Evolutionary conservation across 2,888 invertebrate genomes (phyloP), one percentile per base, ranked within the genome.

Genomic region (Strigamia transsilvanica): DNA sequence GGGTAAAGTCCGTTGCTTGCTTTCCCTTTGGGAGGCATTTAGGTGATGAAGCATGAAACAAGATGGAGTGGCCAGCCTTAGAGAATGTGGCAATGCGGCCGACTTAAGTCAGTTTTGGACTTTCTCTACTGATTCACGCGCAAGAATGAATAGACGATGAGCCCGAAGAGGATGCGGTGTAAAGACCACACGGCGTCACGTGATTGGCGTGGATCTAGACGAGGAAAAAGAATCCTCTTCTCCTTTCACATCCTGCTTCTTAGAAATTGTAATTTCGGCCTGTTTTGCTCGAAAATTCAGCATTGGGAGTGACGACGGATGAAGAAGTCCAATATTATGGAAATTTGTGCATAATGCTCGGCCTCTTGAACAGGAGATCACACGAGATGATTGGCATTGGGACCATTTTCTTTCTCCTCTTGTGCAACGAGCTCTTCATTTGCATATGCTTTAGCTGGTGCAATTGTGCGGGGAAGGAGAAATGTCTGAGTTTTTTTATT

Each of bases 21-120:
- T 77, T 77, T 77, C 38, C 73, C 77, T 34, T 23, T 77, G 77
- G 77, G 77, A 77, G 77, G 77, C 77, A 38, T 77, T 56, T 77
- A 77, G 77, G 77, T 77, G 77, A 77, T 77, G 77, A 77, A 77
- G 77, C 77, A 77, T 77, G 77, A 77, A 77, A 77, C 77, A 77
- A 77, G 77, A 77, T 77, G 77, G 77, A 77, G 77, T 77, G 34
- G 38, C 23, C 34, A 56, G 56, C 18, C 56, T 56, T 56, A 56
- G 56, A 56, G 56, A 56, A 56, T 56, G 56, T 56, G 56, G 56
- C 56, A 56, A 18, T 56, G 56, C 56, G 56, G 56, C 56, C 56
- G 56, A 18, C 56, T 56, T 56, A 56, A 56, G 56, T 56, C 56
- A 18, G 56, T 56, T 56, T 56, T 18, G 6, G 56, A 56, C 56